Evolutionary conservation across 2,113 vertebrate genomes (phyloP), one percentile per base, ranked within the genome.

Genomic region (Chloropsis hardwickii): DNA sequence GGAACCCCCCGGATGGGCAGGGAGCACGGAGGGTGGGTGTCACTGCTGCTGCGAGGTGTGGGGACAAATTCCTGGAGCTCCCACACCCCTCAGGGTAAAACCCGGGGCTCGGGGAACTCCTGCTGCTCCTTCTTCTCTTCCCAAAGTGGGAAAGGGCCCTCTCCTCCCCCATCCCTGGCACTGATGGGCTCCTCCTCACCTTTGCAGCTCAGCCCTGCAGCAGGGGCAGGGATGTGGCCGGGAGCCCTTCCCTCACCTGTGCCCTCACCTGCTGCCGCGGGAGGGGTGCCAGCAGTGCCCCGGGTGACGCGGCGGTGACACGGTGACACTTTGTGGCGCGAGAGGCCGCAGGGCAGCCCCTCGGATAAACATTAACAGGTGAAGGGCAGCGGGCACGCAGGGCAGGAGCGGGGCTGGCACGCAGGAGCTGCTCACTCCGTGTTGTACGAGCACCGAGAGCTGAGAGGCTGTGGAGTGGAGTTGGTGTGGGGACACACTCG

Each of bases 311-410:
- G 37, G 37, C 37, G 37, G 37, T 37, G 92, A 48, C 35, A 24
- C 8, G 39, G 67, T 53, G 91, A 45, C 35, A 23, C 6, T 44
- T 6, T 3, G 60, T 1, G 3, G 40, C 5, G 39, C 35, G 73
- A 11, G 27, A 16, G 85, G 69, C 29, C 10, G 9, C 56, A 3
- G 66, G 54, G 65, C 61, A 11, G 44, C 51, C 70, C 23, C 82
- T 53, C 22, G 5, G 78, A 64, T 91, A 96, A 95, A 95, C 79
- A 90, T 81, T 81, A 88, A 77, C 95, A 42, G 79, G 73, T 20
- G 4, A 12, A 28, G 56, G 4, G 0, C 17, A 37, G 37, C 37
- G 37, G 37, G 37, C 37, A 37, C 37, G 10, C 37, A 28, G 56
- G 4, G 0, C 17, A 6, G 65, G 11, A 42, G 25, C 1, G 4